Percentiles rank a stretch among this genome's conserved stretches.
phyloP scores from a whole-genome alignment of 1,140 invertebrate species.

The Dreissena rostriformis region DNA sequence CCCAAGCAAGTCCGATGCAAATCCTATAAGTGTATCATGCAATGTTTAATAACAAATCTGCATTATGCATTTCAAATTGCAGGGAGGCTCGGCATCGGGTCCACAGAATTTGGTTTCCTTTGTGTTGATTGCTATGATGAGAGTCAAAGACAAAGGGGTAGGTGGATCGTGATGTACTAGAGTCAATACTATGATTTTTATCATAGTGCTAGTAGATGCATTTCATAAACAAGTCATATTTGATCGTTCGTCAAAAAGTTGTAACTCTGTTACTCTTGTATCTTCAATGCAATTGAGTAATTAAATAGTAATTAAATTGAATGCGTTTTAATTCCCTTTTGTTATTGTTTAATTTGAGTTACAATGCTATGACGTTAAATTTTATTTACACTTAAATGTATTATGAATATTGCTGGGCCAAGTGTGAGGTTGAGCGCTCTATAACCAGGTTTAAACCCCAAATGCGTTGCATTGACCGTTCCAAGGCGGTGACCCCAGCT shows the following conservation, averaged over 20 bases:
- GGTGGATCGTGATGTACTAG: neutral
- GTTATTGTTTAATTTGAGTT: too few species aligned
- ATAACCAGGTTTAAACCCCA: too few species aligned
- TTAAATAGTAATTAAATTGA: neutral
- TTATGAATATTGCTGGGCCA: too few species aligned
- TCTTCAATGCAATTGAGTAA: neutral
- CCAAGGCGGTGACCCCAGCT: too few species aligned
- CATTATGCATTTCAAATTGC: constrained; percentile 39
- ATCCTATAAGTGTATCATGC: neutral
- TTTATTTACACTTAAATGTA: too few species aligned
- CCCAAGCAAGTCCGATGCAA: neutral
- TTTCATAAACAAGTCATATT: neutral
- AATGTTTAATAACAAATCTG: neutral
- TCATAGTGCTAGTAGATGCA: neutral
- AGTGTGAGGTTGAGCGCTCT: too few species aligned
- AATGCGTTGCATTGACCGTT: too few species aligned
- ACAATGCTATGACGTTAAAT: too few species aligned
- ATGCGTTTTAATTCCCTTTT: too few species aligned
- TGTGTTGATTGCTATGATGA: constrained; percentile 75
- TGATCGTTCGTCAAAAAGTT: neutral
- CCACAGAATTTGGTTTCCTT: constrained; percentile 73
- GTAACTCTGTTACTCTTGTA: neutral
- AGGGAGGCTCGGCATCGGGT: constrained; percentile 85
- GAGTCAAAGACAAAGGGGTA: constrained; percentile 21
- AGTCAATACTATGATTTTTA: neutral